Conservation (phyloP, 2,888 invertebrate genomes). For the Melinopterus prodromus region DNA sequence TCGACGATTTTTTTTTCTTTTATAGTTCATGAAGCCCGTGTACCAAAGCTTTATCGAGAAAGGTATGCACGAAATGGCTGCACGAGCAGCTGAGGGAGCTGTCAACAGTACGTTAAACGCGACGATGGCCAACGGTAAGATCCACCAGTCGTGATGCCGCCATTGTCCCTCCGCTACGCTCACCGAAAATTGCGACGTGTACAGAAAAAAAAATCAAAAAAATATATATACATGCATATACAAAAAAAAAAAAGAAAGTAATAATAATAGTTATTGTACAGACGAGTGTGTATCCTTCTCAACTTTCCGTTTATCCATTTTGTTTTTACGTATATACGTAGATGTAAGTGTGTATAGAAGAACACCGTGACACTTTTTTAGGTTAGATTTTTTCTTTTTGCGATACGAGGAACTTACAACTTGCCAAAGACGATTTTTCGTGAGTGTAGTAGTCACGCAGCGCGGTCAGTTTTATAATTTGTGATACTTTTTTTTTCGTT, state of each 20-base stretch:
- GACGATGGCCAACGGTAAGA: slow-evolving; percentile 65
- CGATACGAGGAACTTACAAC: not conserved
- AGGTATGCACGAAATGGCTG: slow-evolving; percentile 83
- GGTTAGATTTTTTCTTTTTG: not conserved
- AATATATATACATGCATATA: slow-evolving; percentile 28
- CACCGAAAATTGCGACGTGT: slow-evolving; percentile 31
- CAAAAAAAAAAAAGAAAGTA: not conserved
- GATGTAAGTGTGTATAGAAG: not conserved
- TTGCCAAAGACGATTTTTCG: not conserved
- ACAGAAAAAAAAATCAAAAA: slow-evolving; percentile 30
- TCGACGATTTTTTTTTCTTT: slow-evolving; percentile 37
- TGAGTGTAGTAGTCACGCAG: not conserved
- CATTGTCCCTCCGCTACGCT: slow-evolving; percentile 25
- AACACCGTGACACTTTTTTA: not conserved
- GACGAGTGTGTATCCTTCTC: not conserved
- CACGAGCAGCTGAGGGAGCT: slow-evolving; percentile 76
- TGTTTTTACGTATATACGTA: not conserved
- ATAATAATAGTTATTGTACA: not conserved
- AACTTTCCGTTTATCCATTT: not conserved
- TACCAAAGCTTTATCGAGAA: slow-evolving; percentile 84
- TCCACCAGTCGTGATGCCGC: slow-evolving; percentile 68
- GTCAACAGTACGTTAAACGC: slow-evolving; percentile 61
- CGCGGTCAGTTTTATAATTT: slow-evolving; percentile 4
- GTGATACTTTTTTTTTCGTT: not conserved
- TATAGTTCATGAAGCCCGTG: slow-evolving; percentile 82